phyloP scores from a whole-genome alignment of 2,113 vertebrate species.

The Muntiacus reevesi region DNA sequence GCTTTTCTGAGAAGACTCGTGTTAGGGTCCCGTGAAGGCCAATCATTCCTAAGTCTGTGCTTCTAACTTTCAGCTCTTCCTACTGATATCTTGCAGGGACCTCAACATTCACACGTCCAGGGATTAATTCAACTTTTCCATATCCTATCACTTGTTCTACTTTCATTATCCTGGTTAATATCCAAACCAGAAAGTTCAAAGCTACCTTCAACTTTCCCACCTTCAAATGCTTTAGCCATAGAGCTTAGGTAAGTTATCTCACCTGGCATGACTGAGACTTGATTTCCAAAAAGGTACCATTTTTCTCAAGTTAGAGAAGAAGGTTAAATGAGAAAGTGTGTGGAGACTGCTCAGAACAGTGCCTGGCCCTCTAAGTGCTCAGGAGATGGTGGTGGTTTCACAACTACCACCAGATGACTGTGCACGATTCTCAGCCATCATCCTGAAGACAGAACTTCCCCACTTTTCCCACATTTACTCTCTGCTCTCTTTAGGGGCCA shows the following conservation, averaged over 20 bases:
- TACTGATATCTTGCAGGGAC: background rate
- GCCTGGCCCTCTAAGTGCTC: background rate
- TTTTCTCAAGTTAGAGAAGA: background rate
- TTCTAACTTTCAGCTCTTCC: background rate
- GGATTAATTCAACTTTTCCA: background rate
- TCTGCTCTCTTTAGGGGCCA: background rate
- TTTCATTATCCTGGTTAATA: background rate
- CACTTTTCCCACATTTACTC: background rate
- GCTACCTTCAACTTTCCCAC: background rate
- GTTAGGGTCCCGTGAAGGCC: background rate
- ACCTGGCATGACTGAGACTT: background rate
- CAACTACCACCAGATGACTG: background rate
- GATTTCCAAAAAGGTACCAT: background rate
- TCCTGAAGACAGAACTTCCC: background rate
- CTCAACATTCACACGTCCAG: background rate
- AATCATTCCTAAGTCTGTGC: background rate
- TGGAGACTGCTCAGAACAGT: background rate
- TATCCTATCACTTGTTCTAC: background rate
- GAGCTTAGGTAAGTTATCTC: background rate
- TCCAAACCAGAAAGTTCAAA: background rate
- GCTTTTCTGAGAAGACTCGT: background rate
- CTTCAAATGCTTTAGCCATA: background rate
- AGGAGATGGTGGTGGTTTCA: background rate
- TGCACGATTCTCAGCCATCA: rapidly evolving
- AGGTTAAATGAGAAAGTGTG: background rate